A percentile compares a stretch with the other conserved stretches of the same genome.
Conservation (phyloP, 2,797 vertebrate genomes). For the Chloroceryle inda region DNA sequence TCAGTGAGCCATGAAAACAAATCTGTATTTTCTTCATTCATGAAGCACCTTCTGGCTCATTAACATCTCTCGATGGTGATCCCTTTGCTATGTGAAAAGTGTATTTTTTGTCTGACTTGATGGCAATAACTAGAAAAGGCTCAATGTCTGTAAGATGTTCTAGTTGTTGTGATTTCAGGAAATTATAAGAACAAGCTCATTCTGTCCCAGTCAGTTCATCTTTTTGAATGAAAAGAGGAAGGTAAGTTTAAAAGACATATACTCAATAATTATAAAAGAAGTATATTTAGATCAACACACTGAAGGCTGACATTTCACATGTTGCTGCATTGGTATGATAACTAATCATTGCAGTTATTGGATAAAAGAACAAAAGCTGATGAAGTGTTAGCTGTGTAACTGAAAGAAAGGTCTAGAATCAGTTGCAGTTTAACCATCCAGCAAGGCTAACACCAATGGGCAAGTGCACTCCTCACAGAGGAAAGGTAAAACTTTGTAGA, state of each 20-base stretch:
- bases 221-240: neutral
- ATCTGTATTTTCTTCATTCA: neutral
- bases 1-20: neutral
- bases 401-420: neutral
- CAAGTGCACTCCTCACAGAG: neutral
- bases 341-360: neutral
- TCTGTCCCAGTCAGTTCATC: neutral
- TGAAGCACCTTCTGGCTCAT: neutral
- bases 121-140: neutral
- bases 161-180: neutral
- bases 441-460: neutral
- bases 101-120: neutral
- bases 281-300: neutral
- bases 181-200: neutral
- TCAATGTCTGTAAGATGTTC: neutral
- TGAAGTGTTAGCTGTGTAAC: neutral
- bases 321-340: neutral
- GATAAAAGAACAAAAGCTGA: neutral
- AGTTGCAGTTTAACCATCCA: neutral
- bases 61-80: neutral
- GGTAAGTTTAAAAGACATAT: neutral
- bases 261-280: neutral
- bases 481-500: neutral
- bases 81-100: neutral
- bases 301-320: constrained; percentile 4